Percentiles rank a stretch among this genome's conserved stretches.
Evolutionary conservation across 2,797 vertebrate species (phyloP).

Genomic region (Nyctalus aviator): DNA sequence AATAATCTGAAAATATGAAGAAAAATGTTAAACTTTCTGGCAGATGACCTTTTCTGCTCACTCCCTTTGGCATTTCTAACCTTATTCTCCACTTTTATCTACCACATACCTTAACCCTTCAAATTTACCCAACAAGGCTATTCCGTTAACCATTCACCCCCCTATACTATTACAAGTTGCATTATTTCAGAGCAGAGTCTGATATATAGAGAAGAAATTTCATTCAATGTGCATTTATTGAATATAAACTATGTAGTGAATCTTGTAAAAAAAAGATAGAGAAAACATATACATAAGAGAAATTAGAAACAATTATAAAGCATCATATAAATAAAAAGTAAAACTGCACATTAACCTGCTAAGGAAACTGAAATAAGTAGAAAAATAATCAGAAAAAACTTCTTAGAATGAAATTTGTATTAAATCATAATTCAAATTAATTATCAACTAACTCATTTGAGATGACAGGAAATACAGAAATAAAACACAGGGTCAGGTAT

Average conservation of each 20-base stretch:
- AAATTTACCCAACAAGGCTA: background rate
- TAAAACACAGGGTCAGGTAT: background rate
- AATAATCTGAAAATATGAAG: background rate
- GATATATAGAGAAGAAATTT: background rate
- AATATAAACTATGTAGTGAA: background rate
- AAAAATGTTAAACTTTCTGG: background rate
- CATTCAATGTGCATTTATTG: background rate
- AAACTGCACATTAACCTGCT: background rate
- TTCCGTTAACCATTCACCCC: background rate
- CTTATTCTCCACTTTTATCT: background rate
- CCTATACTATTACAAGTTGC: background rate
- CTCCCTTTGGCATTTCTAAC: background rate
- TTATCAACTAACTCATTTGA: background rate
- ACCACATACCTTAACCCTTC: background rate
- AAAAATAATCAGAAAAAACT: conserved; percentile 39
- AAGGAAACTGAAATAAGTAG: background rate
- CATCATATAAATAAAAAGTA: background rate
- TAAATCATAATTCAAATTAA: conserved; percentile 19
- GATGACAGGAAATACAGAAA: background rate
- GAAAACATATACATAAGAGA: background rate
- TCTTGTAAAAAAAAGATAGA: background rate
- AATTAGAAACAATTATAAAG: background rate
- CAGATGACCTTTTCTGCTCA: background rate
- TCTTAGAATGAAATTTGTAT: background rate
- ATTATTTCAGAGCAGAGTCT: conserved; percentile 2